Base-by-base conservation (phyloP, 2,888 invertebrate genomes). In the Pollenia angustigena region DNA sequence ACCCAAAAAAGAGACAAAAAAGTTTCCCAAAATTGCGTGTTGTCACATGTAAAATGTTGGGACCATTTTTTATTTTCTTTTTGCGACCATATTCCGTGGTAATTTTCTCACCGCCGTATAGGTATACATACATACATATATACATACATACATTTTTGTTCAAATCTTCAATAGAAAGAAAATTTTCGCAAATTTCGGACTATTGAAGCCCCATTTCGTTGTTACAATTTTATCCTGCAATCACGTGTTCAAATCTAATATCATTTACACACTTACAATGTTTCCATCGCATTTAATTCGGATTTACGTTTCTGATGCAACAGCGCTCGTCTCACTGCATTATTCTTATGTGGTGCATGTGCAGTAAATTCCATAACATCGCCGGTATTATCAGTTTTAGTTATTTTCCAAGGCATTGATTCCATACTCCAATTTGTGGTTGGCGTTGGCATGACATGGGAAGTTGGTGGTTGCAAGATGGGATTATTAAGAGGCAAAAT, bases 391-490 rank as follows among this genome's bases (percentile, higher is more conserved):
- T 91, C 90, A 89, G 94, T 91, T 12, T 94, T 94, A 23, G 90
- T 91, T 62, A 92, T 85, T 88, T 91, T 90, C 95, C 95, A 95
- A 0, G 95, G 92, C 88, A 95, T 90, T 11, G 94, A 93, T 82
- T 95, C 94, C 7, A 94, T 92, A 88, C 94, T 94, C 95, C 95
- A 95, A 58, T 85, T 84, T 68, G 87, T 82, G 23, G 90, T 83
- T 42, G 91, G 90, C 23, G 88, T 87, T 12, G 91, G 90, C 90
- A 91, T 90, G 48, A 85, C 58, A 69, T 89, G 90, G 48, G 89
- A 88, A 10, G 76, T 32, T 8, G 71, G 42, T 44, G 52, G 2
- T 60, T 48, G 72, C 18, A 76, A n/a, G 4, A 6, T 14, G 9
- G 62, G 14, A 83, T 42, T 74, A 48, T 62, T 74, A 16, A 80